phyloP scores from a whole-genome alignment of 53 echinoderm and acorn worm species.

The Holothuria leucospilota region DNA sequence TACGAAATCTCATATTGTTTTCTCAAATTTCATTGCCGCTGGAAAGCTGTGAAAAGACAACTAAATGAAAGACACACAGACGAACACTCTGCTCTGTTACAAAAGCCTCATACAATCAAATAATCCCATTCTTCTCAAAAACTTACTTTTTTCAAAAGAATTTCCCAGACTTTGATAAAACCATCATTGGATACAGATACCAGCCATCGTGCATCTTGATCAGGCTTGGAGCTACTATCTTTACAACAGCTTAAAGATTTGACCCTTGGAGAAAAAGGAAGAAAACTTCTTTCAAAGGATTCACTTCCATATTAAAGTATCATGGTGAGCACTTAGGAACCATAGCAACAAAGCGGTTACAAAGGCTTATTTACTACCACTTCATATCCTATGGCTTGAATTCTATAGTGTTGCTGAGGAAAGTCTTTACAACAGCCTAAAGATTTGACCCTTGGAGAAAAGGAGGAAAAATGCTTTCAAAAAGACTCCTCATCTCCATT shows the following conservation, averaged over 20 bases:
- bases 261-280: slow-evolving; percentile 39
- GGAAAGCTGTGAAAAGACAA: too few relatives aligned
- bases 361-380: too few relatives aligned
- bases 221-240: slow-evolving; percentile 50
- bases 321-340: too few relatives aligned
- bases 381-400: too few relatives aligned
- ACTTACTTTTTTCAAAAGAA: slow-evolving; percentile 78
- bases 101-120: too few relatives aligned
- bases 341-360: too few relatives aligned
- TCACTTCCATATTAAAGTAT: too few relatives aligned
- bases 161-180: slow-evolving; percentile 80
- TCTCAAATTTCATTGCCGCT: too few relatives aligned
- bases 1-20: too few relatives aligned
- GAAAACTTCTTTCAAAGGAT: neutral
- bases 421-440: slow-evolving; percentile 50
- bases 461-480: neutral
- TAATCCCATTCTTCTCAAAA: neutral
- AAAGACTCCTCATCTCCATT: too few relatives aligned
- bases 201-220: slow-evolving; percentile 65
- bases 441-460: slow-evolving; percentile 67
- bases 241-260: slow-evolving; percentile 67
- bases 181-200: slow-evolving; percentile 90
- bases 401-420: neutral
- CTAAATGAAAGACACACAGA: too few relatives aligned
- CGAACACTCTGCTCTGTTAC: too few relatives aligned